A percentile compares a stretch with the other conserved stretches of the same genome.
Evolutionary conservation across 2,113 vertebrate species (phyloP).

Genomic region (Percopsis transmontana): DNA sequence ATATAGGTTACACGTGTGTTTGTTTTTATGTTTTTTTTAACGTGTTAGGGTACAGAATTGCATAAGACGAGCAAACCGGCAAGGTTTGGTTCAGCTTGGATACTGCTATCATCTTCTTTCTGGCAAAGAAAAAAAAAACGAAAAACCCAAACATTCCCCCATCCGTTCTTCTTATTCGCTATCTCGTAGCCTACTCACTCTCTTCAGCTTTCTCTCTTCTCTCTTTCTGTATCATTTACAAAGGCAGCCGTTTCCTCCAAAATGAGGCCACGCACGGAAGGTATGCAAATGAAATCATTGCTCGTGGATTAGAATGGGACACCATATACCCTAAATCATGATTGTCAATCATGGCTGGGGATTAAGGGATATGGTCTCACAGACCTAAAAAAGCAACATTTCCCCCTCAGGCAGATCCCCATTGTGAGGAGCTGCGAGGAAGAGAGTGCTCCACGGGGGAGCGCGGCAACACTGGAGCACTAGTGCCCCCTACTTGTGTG

Average conservation of each 20-base stretch:
- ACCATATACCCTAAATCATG: conserved; percentile 99
- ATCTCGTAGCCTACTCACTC: conserved; percentile 60
- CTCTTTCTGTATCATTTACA: conserved; percentile 82
- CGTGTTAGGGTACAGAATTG: conserved; percentile 42
- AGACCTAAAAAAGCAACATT: conserved; percentile 99
- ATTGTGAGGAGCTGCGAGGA: conserved; percentile 80
- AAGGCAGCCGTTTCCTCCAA: conserved; percentile 81
- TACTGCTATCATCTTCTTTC: conserved; percentile 68
- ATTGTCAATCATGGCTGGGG: conserved; percentile 99
- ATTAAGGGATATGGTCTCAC: conserved; percentile 99
- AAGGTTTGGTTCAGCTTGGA: conserved; percentile 54
- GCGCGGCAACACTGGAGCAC: conserved; percentile 87
- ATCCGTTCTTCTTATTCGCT: conserved; percentile 72
- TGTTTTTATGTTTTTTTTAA: conserved; percentile 17
- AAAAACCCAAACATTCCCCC: conserved; percentile 69
- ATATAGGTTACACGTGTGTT: conserved; percentile 6
- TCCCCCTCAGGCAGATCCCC: conserved; percentile 85
- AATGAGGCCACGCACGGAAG: conserved; percentile 93
- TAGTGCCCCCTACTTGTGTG: conserved; percentile 87
- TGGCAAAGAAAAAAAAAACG: conserved; percentile 61
- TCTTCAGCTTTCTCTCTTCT: conserved; percentile 50
- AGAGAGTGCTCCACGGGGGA: conserved; percentile 80
- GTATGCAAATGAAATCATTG: conserved; percentile 99
- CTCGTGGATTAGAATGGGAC: conserved; percentile 98
- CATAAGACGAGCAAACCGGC: conserved; percentile 43